phyloP scores from a whole-genome alignment of 1,140 invertebrate species.

The Kradibia gibbosae region DNA sequence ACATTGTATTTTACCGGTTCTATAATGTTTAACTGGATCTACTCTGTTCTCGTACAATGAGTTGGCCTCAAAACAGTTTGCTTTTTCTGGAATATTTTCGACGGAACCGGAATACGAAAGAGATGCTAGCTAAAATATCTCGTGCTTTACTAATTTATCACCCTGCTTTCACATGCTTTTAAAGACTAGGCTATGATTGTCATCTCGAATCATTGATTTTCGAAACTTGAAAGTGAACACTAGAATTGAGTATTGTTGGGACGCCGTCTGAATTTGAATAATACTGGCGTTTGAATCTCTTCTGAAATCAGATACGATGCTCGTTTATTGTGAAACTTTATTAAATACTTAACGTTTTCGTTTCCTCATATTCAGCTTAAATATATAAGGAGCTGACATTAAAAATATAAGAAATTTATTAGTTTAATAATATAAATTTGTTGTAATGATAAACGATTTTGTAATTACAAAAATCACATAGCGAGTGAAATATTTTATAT shows the following conservation, averaged over 20 bases:
- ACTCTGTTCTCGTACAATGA: not conserved
- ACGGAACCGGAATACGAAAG: not conserved
- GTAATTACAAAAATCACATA: too few relatives aligned
- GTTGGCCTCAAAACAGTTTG: not conserved
- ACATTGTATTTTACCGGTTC: conserved; percentile 63
- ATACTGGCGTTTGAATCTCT: not conserved
- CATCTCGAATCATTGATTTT: conserved; percentile 2
- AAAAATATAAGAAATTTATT: too few relatives aligned
- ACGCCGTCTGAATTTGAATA: not conserved
- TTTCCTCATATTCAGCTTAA: too few relatives aligned
- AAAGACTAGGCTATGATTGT: not conserved
- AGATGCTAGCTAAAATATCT: not conserved
- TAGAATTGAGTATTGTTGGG: not conserved
- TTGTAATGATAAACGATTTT: too few relatives aligned
- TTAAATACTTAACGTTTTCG: too few relatives aligned
- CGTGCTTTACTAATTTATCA: conserved; percentile 33
- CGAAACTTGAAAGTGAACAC: not conserved
- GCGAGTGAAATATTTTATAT: too few relatives aligned
- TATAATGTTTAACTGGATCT: conserved; percentile 51
- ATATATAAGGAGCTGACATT: too few relatives aligned
- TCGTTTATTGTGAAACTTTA: too few relatives aligned
- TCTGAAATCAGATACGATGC: too few relatives aligned
- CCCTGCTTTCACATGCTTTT: not conserved
- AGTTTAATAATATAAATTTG: too few relatives aligned
- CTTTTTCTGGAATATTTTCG: conserved; percentile 15